Percentiles rank a stretch among this genome's conserved stretches.
phyloP scores from a whole-genome alignment of 2,888 invertebrate genomes.

The Emmelina monodactyla region DNA sequence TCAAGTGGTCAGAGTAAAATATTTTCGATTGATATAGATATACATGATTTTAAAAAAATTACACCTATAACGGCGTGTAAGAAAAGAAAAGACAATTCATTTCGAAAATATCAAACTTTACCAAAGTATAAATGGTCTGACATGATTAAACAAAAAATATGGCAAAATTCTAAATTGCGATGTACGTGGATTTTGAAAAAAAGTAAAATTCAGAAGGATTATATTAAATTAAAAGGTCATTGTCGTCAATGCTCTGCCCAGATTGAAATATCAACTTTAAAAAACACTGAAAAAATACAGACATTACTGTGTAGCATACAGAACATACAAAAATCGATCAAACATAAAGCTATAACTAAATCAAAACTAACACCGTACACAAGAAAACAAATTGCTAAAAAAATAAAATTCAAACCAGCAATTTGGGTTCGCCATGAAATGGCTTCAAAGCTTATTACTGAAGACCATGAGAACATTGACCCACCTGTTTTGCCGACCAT shows the following conservation, averaged over 20 bases:
- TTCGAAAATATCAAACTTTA: constrained; percentile 1
- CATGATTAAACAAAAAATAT: constrained; percentile 3
- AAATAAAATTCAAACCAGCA: constrained; percentile 3
- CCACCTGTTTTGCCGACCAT: constrained; percentile 2
- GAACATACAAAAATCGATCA: constrained; percentile 3
- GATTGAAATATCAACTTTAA: constrained; percentile 3
- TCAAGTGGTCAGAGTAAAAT: constrained; percentile 1
- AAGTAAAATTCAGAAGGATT: constrained; percentile 2
- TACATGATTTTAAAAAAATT: constrained; percentile 3
- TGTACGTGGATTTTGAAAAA: constrained; percentile 5
- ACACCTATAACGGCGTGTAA: constrained; percentile 1
- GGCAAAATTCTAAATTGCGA: constrained; percentile 4
- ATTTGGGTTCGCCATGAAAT: constrained; percentile 3
- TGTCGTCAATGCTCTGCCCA: constrained; percentile 3
- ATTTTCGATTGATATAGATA: constrained; percentile 3
- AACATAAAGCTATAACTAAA: constrained; percentile 6
- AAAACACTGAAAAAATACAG: constrained; percentile 4
- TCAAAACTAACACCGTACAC: constrained; percentile 7
- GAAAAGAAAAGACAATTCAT: constrained; percentile 1
- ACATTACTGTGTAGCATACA: constrained; percentile 2
- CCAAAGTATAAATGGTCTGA: constrained; percentile 2
- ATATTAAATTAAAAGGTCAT: constrained; percentile 4
- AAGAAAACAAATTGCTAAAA: constrained; percentile 6
- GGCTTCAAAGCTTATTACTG: constrained; percentile 5
- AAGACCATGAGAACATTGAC: constrained; percentile 3